These are phyloP conservation scores for Pachyrhynchus sulphureomaculatus DNA, from an alignment of 1,140 invertebrate genomes.

Conservation along the genomic window DNA sequence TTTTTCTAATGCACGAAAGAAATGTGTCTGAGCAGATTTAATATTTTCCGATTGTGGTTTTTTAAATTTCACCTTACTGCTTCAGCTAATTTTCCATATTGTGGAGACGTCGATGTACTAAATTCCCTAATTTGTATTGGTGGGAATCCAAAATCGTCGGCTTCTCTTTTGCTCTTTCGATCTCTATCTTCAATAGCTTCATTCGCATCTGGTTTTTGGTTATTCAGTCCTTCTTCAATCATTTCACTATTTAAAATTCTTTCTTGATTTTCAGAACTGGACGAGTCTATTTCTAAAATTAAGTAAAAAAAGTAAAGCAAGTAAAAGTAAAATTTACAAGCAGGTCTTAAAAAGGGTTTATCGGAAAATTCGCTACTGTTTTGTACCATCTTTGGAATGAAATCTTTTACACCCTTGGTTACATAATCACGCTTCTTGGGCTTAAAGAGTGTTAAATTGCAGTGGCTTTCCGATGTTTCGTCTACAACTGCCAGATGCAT, in stretches of 20 bases:
- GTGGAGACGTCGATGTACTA: constrained; percentile 17
- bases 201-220: constrained; percentile 13
- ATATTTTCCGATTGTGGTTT: no score
- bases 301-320: neutral
- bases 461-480: no score
- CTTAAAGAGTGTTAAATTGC: no score
- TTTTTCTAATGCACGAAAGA: no score
- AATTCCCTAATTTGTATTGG: neutral
- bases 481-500: no score
- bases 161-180: constrained; percentile 9
- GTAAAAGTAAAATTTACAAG: neutral
- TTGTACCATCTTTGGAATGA: no score
- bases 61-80: constrained; percentile 16
- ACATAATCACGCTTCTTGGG: no score
- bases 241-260: constrained; percentile 1
- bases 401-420: no score
- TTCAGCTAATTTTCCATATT: constrained; percentile 20
- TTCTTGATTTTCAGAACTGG: neutral
- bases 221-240: constrained; percentile 3
- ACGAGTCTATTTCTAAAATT: constrained; percentile 3
- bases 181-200: constrained; percentile 5
- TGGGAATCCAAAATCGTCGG: neutral
- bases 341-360: neutral
- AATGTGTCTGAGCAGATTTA: no score
- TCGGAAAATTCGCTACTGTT: neutral